Percentiles rank a stretch among this genome's conserved stretches.
These are phyloP conservation scores for Drosophila nebulosa DNA, from an alignment of 1,140 invertebrate genomes.

Conservation along the genomic window DNA sequence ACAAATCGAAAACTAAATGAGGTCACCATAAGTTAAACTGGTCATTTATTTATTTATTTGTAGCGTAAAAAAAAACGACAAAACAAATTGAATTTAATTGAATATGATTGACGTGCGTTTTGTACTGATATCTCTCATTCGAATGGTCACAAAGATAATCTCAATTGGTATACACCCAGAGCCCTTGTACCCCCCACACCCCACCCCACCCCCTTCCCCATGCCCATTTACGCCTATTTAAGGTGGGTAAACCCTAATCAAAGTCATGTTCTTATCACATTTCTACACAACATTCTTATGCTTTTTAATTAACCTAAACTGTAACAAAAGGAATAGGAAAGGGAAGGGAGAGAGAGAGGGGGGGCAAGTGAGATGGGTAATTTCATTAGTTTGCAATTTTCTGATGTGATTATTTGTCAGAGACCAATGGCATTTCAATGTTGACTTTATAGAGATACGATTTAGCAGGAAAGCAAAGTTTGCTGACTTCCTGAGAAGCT, in stretches of 20 bases:
- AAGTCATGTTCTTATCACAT: conserved; percentile 22
- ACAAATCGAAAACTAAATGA: conserved; percentile 32
- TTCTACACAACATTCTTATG: conserved; percentile 35
- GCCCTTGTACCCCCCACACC: not conserved
- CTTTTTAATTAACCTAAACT: conserved; percentile 36
- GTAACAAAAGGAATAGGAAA: not conserved
- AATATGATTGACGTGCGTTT: conserved; percentile 57
- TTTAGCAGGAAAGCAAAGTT: conserved; percentile 8
- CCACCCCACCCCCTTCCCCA: not conserved
- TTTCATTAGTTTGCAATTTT: conserved; percentile 41
- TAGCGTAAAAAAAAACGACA: conserved; percentile 62
- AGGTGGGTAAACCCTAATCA: conserved; percentile 26
- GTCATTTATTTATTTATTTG: conserved; percentile 54
- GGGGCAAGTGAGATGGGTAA: conserved; percentile 25
- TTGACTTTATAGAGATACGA: conserved; percentile 25
- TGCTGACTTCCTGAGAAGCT: conserved; percentile 36
- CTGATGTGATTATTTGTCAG: conserved; percentile 17
- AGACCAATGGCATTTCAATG: conserved; percentile 16
- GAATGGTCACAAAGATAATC: conserved; percentile 18
- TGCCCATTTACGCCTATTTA: no score
- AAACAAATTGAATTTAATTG: conserved; percentile 63
- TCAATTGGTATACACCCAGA: conserved; percentile 6
- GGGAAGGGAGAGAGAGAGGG: no score
- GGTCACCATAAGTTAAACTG: conserved; percentile 36
- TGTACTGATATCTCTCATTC: conserved; percentile 9